phyloP scores from a whole-genome alignment of 1,140 invertebrate genomes.

The Laupala kohalensis region DNA sequence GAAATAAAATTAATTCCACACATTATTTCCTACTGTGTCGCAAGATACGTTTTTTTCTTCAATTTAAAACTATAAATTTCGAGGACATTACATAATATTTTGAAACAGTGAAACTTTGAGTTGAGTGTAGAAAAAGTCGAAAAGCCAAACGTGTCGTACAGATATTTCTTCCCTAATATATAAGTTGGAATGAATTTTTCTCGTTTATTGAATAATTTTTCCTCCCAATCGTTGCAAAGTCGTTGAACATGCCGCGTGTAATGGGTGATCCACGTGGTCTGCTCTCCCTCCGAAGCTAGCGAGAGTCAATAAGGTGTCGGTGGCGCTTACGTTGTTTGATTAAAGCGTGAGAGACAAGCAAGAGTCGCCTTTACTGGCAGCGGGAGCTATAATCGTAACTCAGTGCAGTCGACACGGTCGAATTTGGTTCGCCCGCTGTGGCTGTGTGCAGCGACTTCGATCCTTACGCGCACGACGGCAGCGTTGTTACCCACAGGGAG shows the following conservation, averaged over 20 bases:
- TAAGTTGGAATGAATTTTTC: too few species aligned
- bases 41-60: too few species aligned
- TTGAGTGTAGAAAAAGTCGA: too few species aligned
- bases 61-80: too few species aligned
- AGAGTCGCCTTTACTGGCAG: constrained; percentile 1
- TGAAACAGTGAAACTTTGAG: too few species aligned
- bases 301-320: neutral
- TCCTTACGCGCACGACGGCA: neutral
- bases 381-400: neutral
- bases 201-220: too few species aligned
- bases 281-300: neutral
- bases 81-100: too few species aligned
- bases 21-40: too few species aligned
- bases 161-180: too few species aligned
- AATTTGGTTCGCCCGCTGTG: neutral
- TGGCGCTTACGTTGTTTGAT: neutral
- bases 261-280: neutral
- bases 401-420: constrained; percentile 2
- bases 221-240: too few species aligned
- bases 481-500: constrained; percentile 2
- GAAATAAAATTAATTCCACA: too few species aligned
- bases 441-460: neutral
- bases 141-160: too few species aligned
- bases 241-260: neutral
- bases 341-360: neutral